A percentile compares a stretch with the other conserved stretches of the same genome.
Conservation (phyloP, 2,888 invertebrate species). For the Noctua pronuba region DNA sequence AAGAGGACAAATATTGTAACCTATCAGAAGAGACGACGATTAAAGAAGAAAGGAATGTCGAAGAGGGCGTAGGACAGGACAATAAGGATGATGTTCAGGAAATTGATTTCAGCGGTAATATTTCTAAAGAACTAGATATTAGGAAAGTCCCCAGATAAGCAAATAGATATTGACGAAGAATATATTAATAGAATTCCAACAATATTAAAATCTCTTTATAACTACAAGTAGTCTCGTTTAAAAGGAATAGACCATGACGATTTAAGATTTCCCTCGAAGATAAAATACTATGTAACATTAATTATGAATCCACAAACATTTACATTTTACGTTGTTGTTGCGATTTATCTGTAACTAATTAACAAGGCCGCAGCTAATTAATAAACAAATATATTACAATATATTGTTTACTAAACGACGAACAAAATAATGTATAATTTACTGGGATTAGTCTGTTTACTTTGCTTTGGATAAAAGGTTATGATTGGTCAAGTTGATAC, state of each 20-base stretch:
- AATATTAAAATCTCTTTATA: neutral
- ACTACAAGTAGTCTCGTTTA: neutral
- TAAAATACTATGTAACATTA: slow-evolving; percentile 27
- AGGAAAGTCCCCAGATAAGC: neutral
- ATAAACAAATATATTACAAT: slow-evolving; percentile 42
- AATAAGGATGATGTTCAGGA: no score
- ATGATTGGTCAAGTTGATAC: neutral
- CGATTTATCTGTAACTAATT: slow-evolving; percentile 56
- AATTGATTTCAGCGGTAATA: neutral
- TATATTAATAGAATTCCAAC: neutral
- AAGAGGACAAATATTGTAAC: neutral
- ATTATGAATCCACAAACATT: slow-evolving; percentile 44
- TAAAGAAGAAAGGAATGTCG: neutral
- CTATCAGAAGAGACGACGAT: neutral
- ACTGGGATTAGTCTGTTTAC: slow-evolving; percentile 21
- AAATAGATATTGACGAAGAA: neutral
- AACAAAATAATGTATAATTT: slow-evolving; percentile 16
- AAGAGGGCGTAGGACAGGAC: neutral
- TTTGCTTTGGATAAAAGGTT: slow-evolving; percentile 2
- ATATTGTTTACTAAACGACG: slow-evolving; percentile 48
- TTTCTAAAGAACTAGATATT: neutral
- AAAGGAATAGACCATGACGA: slow-evolving; percentile 10
- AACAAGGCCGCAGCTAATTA: slow-evolving; percentile 58
- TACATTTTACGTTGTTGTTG: slow-evolving; percentile 38
- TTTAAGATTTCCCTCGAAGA: slow-evolving; percentile 24